Evolutionary conservation across 2,888 invertebrate species (phyloP).

Genomic region (Drosophila paucipuncta): DNA sequence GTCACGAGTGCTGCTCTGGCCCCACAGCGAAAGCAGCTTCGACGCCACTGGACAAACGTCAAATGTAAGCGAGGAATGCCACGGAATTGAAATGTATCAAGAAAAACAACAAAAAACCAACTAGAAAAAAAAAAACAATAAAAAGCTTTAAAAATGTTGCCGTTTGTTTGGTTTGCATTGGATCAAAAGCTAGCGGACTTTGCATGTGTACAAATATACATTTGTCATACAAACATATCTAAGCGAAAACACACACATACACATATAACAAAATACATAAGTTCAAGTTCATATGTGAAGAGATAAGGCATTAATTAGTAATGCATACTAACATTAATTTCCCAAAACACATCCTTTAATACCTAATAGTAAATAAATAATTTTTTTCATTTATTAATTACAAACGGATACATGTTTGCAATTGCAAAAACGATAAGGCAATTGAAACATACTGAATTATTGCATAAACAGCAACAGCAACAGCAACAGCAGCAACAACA

Average conservation of each 20-base stretch:
- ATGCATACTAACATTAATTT: neutral
- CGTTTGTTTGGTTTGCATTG: conserved; percentile 19
- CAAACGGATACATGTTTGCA: conserved; percentile 16
- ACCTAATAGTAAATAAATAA: neutral
- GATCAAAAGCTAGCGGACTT: conserved; percentile 14
- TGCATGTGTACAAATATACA: neutral
- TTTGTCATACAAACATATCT: neutral
- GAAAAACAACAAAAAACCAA: conserved; percentile 10
- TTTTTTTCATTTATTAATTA: neutral
- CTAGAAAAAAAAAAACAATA: conserved; percentile 3
- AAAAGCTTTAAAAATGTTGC: conserved; percentile 38
- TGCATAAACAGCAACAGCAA: conserved; percentile 52
- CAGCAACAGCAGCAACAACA: conserved; percentile 25
- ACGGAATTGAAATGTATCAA: conserved; percentile 36
- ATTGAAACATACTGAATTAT: conserved; percentile 46
- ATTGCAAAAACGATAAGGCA: conserved; percentile 42
- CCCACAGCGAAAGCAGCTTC: conserved; percentile 9
- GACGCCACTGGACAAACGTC: conserved; percentile 42
- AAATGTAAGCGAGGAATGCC: conserved; percentile 29
- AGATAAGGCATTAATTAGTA: neutral
- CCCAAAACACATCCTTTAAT: neutral
- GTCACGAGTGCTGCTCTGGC: conserved; percentile 8
- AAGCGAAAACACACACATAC: neutral
- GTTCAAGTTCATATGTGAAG: neutral
- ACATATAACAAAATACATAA: too few relatives aligned